These are phyloP conservation scores for Drosophila paranaensis DNA, from an alignment of 2,888 invertebrate genomes.

Conservation along the genomic window DNA sequence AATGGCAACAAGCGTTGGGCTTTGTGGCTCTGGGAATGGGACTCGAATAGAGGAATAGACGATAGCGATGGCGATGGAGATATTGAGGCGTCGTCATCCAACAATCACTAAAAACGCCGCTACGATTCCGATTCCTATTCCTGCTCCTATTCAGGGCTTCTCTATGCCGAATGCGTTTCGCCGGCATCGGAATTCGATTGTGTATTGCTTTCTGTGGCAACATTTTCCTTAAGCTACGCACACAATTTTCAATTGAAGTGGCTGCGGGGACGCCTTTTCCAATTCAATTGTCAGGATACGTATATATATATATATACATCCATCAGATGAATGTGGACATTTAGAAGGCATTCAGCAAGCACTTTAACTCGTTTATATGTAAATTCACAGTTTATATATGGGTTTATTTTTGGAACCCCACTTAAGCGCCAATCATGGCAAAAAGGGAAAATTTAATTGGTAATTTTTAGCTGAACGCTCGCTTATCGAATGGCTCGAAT, in stretches of 20 bases:
- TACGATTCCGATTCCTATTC: constrained; percentile 33
- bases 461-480: constrained; percentile 48
- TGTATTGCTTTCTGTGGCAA: constrained; percentile 41
- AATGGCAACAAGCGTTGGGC: constrained; percentile 63
- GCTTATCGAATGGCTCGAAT: constrained; percentile 57
- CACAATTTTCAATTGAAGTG: constrained; percentile 71
- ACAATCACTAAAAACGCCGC: constrained; percentile 51
- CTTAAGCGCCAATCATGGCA: constrained; percentile 14
- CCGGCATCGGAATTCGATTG: constrained; percentile 46
- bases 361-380: constrained; percentile 40
- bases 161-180: constrained; percentile 21
- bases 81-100: constrained; percentile 48
- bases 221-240: constrained; percentile 61
- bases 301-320: constrained; percentile 47
- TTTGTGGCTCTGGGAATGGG: constrained; percentile 35
- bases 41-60: not conserved
- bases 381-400: constrained; percentile 27
- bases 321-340: constrained; percentile 27
- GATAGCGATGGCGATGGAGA: constrained; percentile 13
- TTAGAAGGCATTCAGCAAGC: constrained; percentile 14
- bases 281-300: constrained; percentile 57
- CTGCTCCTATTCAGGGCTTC: not conserved
- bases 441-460: constrained; percentile 37
- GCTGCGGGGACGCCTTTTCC: constrained; percentile 33
- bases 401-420: constrained; percentile 13